Evolutionary conservation across 2,888 invertebrate species (phyloP).

Genomic region (Spilosoma lubricipeda): DNA sequence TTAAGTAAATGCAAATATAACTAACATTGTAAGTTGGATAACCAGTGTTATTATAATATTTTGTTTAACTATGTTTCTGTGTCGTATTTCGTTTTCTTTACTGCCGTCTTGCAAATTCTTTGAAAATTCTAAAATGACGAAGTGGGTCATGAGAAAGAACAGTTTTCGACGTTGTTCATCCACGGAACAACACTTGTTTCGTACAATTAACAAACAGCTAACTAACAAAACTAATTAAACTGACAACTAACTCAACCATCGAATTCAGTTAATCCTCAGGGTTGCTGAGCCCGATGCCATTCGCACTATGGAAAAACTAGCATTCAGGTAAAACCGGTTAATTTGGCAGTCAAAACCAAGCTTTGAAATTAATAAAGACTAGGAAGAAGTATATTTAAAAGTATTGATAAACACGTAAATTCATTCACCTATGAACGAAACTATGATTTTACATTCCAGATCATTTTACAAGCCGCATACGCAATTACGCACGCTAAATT

Average conservation of each 20-base stretch:
- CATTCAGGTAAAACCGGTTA: too few relatives aligned
- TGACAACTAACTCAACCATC: too few relatives aligned
- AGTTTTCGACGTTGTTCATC: conserved; percentile 35
- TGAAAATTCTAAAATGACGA: conserved; percentile 34
- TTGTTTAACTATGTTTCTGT: conserved; percentile 34
- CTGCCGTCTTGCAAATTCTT: conserved; percentile 33
- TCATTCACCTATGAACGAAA: too few relatives aligned
- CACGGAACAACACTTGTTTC: conserved; percentile 24
- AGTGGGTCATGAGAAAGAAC: conserved; percentile 46
- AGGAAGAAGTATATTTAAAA: too few relatives aligned
- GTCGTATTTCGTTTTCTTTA: conserved; percentile 32
- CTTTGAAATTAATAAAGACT: too few relatives aligned
- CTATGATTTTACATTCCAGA: conserved; percentile 31
- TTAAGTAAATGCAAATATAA: conserved; percentile 14
- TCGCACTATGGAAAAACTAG: too few relatives aligned
- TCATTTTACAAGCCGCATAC: conserved; percentile 36
- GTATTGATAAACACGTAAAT: too few relatives aligned
- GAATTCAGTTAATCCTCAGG: too few relatives aligned
- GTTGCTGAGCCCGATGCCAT: too few relatives aligned
- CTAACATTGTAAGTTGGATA: conserved; percentile 26
- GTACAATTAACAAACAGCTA: conserved; percentile 42
- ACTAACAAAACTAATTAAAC: conserved; percentile 29
- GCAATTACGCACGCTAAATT: conserved; percentile 63
- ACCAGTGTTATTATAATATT: conserved; percentile 22
- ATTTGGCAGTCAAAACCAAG: too few relatives aligned